phyloP scores from a whole-genome alignment of 2,797 vertebrate species.

The Manis pentadactyla region DNA sequence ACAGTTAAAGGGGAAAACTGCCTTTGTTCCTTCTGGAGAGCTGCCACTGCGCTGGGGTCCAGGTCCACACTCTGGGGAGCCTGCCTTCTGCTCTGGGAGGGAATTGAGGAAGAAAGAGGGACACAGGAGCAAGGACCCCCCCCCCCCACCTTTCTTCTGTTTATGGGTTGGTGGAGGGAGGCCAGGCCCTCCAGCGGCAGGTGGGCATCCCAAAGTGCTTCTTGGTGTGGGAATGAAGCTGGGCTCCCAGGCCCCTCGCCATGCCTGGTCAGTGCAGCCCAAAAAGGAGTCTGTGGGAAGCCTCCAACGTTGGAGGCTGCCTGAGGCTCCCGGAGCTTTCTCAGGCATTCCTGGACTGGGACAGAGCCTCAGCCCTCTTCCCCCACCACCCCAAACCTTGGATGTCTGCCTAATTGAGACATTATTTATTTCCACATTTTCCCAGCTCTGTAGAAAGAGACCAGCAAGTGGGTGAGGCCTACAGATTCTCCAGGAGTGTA shows the following conservation, averaged over 20 bases:
- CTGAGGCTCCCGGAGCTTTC: constrained; percentile 79
- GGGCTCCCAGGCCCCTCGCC: constrained; percentile 50
- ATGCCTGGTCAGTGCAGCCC: constrained; percentile 65
- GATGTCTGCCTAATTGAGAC: constrained; percentile 85
- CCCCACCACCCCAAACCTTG: constrained; percentile 58
- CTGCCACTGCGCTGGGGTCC: neutral
- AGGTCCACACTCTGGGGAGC: neutral
- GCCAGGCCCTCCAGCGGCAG: neutral
- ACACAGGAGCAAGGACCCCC: neutral
- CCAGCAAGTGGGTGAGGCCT: constrained; percentile 49
- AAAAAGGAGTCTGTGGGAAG: constrained; percentile 82
- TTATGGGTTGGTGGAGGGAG: neutral
- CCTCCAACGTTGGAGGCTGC: constrained; percentile 71
- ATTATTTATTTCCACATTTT: constrained; percentile 86
- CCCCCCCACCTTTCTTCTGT: neutral
- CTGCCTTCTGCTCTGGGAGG: neutral
- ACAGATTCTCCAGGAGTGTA: neutral
- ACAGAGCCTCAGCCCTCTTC: constrained; percentile 60
- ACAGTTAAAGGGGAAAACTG: neutral
- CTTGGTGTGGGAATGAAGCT: constrained; percentile 56
- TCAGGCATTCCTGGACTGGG: constrained; percentile 86
- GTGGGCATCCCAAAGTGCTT: neutral
- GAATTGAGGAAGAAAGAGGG: neutral
- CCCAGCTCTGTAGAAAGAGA: constrained; percentile 80
- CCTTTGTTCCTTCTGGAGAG: constrained; percentile 60